These are phyloP conservation scores for Mobula hypostoma DNA, from an alignment of 2,113 vertebrate genomes.

Conservation along the genomic window DNA sequence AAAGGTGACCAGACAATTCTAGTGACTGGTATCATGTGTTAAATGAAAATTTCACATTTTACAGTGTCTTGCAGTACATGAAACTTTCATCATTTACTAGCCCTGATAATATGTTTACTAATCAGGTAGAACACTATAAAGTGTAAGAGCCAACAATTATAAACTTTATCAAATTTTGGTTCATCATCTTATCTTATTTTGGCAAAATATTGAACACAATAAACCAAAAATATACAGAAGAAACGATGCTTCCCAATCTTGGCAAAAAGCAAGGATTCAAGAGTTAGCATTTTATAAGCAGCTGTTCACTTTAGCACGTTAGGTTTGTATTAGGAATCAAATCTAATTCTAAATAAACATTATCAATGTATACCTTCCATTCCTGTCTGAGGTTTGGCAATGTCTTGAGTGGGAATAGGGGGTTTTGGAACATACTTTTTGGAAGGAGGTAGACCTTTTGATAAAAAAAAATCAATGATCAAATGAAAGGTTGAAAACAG, in stretches of 20 bases:
- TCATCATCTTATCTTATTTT: not conserved
- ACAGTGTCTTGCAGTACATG: not conserved
- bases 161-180: not conserved
- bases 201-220: not conserved
- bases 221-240: not conserved
- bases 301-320: slow-evolving; percentile 1
- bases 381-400: slow-evolving; percentile 45
- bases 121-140: not conserved
- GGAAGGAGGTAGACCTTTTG: slow-evolving; percentile 50
- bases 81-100: not conserved
- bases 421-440: slow-evolving; percentile 53
- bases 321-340: not conserved
- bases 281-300: not conserved
- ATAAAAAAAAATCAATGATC: slow-evolving; percentile 38
- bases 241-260: not conserved
- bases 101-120: not conserved
- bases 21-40: not conserved
- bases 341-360: not conserved
- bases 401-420: slow-evolving; percentile 46
- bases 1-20: not conserved
- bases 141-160: not conserved
- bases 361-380: slow-evolving; percentile 54
- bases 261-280: not conserved
- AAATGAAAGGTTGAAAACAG: not conserved
- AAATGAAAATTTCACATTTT: not conserved